Evolutionary conservation across 2,797 vertebrate species (phyloP), one percentile per base, ranked within the genome.

Genomic region (Gambelia wislizenii): DNA sequence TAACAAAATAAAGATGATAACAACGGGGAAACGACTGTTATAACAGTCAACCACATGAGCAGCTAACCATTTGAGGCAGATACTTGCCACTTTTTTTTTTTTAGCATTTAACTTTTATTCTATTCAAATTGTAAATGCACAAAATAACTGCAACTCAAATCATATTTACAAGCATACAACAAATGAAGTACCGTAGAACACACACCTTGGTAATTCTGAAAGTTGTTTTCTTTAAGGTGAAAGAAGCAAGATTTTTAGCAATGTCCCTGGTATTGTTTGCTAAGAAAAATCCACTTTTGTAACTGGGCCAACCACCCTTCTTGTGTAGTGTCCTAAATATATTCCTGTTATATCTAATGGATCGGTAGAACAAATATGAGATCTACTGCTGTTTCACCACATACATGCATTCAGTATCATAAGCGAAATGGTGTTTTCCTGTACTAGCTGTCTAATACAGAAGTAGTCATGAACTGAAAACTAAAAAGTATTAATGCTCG

Each of bases 101-200:
- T n/a, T n/a, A n/a, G 52, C 22, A 76, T 82, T 42, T 54, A 61
- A 76, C 16, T 5, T 88, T 89, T 81, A 81, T 27, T 93, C 20
- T 78, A 75, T 90, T 91, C 87, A 82, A 25, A 77, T 61, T 78
- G 27, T 83, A 36, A 85, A 84, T 61, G 85, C n/a, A 86, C 10
- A 54, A 56, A 79, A 7, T 30, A 74, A 81, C 85, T 91, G 20
- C 89, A 88, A 44, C 56, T 56, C 27, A 90, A 90, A 7, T 88
- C 61, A 82, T 64, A 87, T 64, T 33, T 86, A 89, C 47, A 59
- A 89, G 88, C 67, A 56, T 47, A 85, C 81, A 81, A 77, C 83
- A 74, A 84, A 85, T 54, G 36, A 1, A 30, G 81, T 79, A 69
- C 0, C 42, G 0, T 52, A 85, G 70, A 44, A 85, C 8, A 84